Base-by-base conservation (phyloP, 2,797 vertebrate genomes). In the Hypotaenidia philippensis region DNA sequence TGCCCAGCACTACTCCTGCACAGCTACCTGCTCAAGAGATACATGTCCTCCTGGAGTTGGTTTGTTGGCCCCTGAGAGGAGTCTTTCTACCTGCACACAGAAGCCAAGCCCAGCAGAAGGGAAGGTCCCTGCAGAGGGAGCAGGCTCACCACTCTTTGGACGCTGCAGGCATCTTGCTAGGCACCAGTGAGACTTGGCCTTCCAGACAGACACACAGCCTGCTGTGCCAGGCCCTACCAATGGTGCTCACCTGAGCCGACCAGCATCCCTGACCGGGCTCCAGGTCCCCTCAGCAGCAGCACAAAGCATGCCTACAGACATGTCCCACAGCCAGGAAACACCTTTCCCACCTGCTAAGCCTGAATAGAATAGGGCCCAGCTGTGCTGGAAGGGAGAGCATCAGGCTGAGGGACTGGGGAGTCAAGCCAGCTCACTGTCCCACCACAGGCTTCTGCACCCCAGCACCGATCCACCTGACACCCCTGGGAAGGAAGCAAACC, bases 71-170 rank as follows among this genome's bases (percentile, higher is more conserved):
- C 38, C 34, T 53, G 27, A 63, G 25, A 79, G 52, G 40, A 57
- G 11, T 38, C 60, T 60, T 74, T 50, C 36, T 52, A 3, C 26
- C 41, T n/a, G 68, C 32, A 1, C 5, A 1, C 4, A 21, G 60
- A 85, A 8, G 34, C 56, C 10, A 41, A 82, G 32, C 2, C 29
- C 21, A 4, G 41, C 41, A 9, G 41, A 41, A 2, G 15, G 1
- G 0, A 55, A 77, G 47, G 11, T 74, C 74, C 90, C 92, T 94
- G 91, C 10, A 90, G 89, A 91, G 89, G 89, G 89, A 96, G 85
- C 79, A 91, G 82, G 61, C 52, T 94, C 41, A 41, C 41, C 41
- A 18, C 41, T 18, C 41, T 41, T 41, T 41, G 41, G 41, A 41
- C 17, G 17, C 41, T 41, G 41, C 18, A 18, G 44, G 44, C 44